Percentiles rank a stretch among this genome's conserved stretches.
Evolutionary conservation across 2,888 invertebrate species (phyloP).

Genomic region (Lasioglossum figueresi): DNA sequence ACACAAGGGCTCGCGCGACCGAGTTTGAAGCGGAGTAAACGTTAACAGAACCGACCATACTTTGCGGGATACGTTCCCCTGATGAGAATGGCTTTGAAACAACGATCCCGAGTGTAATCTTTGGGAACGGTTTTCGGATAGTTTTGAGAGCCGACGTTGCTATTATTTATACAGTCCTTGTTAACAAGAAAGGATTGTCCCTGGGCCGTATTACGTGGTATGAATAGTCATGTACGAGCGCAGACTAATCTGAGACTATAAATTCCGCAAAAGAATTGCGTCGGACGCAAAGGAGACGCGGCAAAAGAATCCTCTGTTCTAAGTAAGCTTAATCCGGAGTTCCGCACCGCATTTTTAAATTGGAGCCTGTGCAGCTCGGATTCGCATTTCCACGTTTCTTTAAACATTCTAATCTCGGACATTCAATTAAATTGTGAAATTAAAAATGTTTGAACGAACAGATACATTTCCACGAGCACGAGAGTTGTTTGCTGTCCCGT

Average conservation of each 20-base stretch:
- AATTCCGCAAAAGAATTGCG: not conserved
- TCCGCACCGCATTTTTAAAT: not conserved
- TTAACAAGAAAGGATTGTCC: constrained; percentile 6
- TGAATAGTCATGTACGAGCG: not conserved
- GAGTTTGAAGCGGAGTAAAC: constrained; percentile 16
- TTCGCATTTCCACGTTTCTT: not conserved
- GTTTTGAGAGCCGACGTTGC: not conserved
- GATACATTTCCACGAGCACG: not conserved
- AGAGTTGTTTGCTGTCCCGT: not conserved
- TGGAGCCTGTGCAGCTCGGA: not conserved
- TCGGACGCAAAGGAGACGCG: not conserved
- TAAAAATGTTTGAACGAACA: not conserved
- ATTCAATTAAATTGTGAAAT: not conserved
- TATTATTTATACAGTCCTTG: not conserved
- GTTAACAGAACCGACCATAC: constrained; percentile 38
- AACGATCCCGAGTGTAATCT: constrained; percentile 19
- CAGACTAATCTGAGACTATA: not conserved
- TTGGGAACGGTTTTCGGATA: constrained; percentile 1
- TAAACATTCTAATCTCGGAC: not conserved
- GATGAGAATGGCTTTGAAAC: constrained; percentile 18
- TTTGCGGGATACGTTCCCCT: constrained; percentile 14
- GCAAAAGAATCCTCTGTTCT: not conserved
- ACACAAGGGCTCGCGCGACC: constrained; percentile 27
- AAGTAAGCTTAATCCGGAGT: not conserved
- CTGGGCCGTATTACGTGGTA: not conserved